A percentile compares a stretch with the other conserved stretches of the same genome.
Conservation (phyloP, 2,113 vertebrate genomes). For the Pseudorasbora parva region DNA sequence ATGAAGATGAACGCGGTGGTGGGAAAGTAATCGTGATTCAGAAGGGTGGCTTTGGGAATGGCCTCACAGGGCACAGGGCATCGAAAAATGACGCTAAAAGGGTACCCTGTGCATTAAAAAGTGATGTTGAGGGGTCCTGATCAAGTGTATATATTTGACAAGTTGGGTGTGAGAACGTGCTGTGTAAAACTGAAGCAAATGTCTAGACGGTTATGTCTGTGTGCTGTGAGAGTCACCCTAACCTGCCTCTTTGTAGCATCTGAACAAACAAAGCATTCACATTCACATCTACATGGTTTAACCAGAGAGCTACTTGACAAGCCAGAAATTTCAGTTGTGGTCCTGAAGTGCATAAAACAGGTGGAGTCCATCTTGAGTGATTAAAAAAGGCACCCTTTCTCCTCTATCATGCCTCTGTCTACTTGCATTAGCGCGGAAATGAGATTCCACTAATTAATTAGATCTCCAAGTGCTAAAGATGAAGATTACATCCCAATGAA, state of each 20-base stretch:
- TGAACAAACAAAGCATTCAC: neutral
- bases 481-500: conserved; percentile 79
- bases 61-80: no score
- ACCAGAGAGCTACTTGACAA: conserved; percentile 9
- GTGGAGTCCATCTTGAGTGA: conserved; percentile 65
- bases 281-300: neutral
- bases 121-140: no score
- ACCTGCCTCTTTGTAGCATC: neutral
- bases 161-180: no score
- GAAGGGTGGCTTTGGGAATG: no score
- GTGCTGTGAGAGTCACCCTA: neutral
- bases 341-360: conserved; percentile 64
- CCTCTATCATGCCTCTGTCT: conserved; percentile 74
- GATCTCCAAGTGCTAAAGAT: conserved; percentile 79
- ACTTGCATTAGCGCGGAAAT: conserved; percentile 81
- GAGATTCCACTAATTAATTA: conserved; percentile 85
- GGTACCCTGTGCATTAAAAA: no score
- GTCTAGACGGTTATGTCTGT: neutral
- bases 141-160: no score
- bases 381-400: conserved; percentile 62
- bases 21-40: no score
- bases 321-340: conserved; percentile 55
- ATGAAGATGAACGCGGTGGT: no score
- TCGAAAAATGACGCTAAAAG: no score
- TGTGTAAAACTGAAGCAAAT: neutral